Percentiles rank a stretch among this genome's conserved stretches.
These are phyloP conservation scores for Glomeris maerens DNA, from an alignment of 1,140 invertebrate genomes.

Conservation along the genomic window DNA sequence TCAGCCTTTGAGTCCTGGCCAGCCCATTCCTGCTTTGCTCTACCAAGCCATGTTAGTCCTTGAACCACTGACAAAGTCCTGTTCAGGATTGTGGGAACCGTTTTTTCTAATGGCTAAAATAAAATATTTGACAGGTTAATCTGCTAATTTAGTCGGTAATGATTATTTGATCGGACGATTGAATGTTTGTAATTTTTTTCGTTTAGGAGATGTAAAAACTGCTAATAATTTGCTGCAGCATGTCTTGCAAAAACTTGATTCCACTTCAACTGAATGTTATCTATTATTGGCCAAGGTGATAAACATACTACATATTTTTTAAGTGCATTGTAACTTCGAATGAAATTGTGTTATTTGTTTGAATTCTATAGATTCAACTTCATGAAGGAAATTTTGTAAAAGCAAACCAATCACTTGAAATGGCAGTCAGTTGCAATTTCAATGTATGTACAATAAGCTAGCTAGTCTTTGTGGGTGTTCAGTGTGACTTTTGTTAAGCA, in stretches of 20 bases:
- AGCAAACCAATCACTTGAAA: conserved; percentile 70
- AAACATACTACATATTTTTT: not conserved
- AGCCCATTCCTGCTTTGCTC: conserved; percentile 31
- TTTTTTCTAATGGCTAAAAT: conserved; percentile 61
- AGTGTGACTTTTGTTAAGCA: not conserved
- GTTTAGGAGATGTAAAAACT: conserved; percentile 42
- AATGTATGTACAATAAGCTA: conserved; percentile 36
- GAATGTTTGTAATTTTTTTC: conserved; percentile 11
- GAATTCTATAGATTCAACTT: conserved; percentile 41
- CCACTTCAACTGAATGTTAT: conserved; percentile 63
- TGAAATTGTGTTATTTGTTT: conserved; percentile 1
- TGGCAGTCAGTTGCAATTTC: conserved; percentile 79
- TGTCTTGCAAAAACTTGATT: conserved; percentile 53
- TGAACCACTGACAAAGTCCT: conserved; percentile 55
- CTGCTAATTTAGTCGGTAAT: conserved; percentile 4
- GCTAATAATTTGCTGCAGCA: conserved; percentile 50
- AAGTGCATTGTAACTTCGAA: not conserved
- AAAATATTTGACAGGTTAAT: conserved; percentile 53
- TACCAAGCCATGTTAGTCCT: conserved; percentile 49
- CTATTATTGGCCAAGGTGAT: conserved; percentile 63
- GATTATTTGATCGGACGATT: conserved; percentile 4
- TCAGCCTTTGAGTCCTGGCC: conserved; percentile 33
- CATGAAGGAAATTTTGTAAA: conserved; percentile 54
- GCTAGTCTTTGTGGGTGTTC: not conserved
- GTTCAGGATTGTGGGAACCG: conserved; percentile 61